Evolutionary conservation across 2,888 invertebrate genomes (phyloP), one percentile per base, ranked within the genome.

Genomic region (Hanleya hanleyi): DNA sequence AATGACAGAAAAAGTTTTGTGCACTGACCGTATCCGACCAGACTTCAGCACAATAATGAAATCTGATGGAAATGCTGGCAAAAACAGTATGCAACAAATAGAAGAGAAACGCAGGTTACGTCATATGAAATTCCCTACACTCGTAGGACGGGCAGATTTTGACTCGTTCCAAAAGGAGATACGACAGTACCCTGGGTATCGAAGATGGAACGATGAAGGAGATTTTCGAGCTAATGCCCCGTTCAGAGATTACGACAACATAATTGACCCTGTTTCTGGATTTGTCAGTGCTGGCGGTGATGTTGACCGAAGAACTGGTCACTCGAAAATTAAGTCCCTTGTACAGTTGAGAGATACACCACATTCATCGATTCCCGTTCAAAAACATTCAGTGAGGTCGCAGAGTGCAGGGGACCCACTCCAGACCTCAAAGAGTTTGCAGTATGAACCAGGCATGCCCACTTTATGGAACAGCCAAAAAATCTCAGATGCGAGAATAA

Each of bases 231-330:
- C 87, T 1, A 75, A 77, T 36, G 89, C 86, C 0, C 89, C 89
- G 5, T 85, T 77, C 62, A 77, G 89, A 29, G 78, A 81, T 65
- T 88, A 84, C 80, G 89, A 89, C 70, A 88, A 87, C 71, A 85
- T 87, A 57, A 81, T 88, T n/a, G 89, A 89, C 70, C 89, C 89
- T 5, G 83, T 86, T 0, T 89, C 89, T 15, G 89, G 89, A 1
- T 90, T 90, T 78, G 86, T 90, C 4, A 87, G 87, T 75, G 87
- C 85, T 5, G 88, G 86, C 6, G 88, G 87, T 9, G 88, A 89
- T 81, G 83, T 86, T 22, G 87, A 88, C 74, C 77, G 87, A 26
- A 83, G 83, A 35, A 88, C 88, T 7, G 88, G 88, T 1, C 83
- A 84, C 66, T 80, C 80, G 36, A 82, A 81, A 51, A 86, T 88